Base-by-base conservation (phyloP, 2,113 vertebrate species). In the Cygnus buccinator region DNA sequence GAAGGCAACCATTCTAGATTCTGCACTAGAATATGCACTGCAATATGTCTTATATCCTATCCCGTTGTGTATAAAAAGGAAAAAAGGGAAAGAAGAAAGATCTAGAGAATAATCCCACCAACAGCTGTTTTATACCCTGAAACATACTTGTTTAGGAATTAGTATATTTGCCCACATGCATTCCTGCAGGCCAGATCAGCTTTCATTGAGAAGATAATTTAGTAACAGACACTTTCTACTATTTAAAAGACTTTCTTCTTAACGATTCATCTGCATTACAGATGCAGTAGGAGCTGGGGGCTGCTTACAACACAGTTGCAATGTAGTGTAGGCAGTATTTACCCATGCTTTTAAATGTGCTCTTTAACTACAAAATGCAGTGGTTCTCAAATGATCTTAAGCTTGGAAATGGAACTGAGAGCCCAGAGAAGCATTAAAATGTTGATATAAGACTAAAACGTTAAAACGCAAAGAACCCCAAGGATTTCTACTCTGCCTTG, bases 41-140 rank as follows among this genome's bases (percentile, higher is more conserved):
- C 41, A 84, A 16, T n/a, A 25, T 59, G 43, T 22, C 52, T 65
- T 44, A 50, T 37, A 62, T 29, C 35, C 29, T 44, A 16, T 16
- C 29, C 66, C 21, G 11, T 5, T 33, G 10, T 22, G 11, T 77
- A 71, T 35, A 74, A 77, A 87, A 85, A 61, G 12, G 33, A 33
- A 87, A 91, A 61, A 80, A 14, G 10, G 26, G 39, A 81, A 81
- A 89, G 31, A 76, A 17, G 31, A 33, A 86, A 77, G 35, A 77
- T 23, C 71, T 78, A 83, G 67, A 72, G 46, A 90, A 93, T 72
- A 84, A 94, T 85, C 74, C 37, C 77, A 83, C 59, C 33, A 58
- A 92, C 95, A 98, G 95, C 93, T 97, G 95, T 13, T 84, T 97
- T 94, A 91, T 58, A 88, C 55, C 75, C 76, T 0, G 15, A 97